Base-by-base conservation (phyloP, 2,888 invertebrate genomes). In the Chaetoderma sp. region DNA sequence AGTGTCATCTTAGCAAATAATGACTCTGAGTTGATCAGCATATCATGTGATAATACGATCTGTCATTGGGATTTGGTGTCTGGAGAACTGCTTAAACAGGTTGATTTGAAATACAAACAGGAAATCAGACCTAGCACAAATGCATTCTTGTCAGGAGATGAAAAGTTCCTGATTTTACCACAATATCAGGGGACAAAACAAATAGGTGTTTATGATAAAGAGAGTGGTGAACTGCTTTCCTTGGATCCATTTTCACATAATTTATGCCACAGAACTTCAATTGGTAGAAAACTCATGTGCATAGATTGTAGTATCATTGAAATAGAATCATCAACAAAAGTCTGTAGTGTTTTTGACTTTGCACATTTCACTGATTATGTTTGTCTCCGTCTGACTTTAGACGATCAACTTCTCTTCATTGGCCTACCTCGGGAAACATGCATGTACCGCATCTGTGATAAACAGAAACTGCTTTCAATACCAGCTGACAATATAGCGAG, bases 281-380 rank as follows among this genome's bases (percentile, higher is more conserved):
- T 70, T 4, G 57, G 67, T 8, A 59, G 47, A 25, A 60, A 69
- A 21, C 59, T 65, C 36, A 45, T 67, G 10, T 67, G 72, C 32
- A 66, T 71, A 49, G 76, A 76, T 49, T 71, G 71, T 50, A 71
- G 65, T 16, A 61, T 76, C 13, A 70, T 61, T 60, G 60, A 67
- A 2, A 39, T 76, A 0, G 54, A 50, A 16, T 63, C 42, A 25
- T n/a, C n/a, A n/a, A 71, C 74, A 16, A 70, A 69, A 39, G 70
- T 68, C 42, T 36, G 73, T 1, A 65, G 67, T 28, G 66, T 68
- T 56, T 30, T 76, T 21, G 65, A 68, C 42, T 60, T 59, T 30
- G 52, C 32, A 25, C 67, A 71, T 42, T 39, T 66, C 6, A 59
- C 52, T 5, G 49, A 66, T n/a, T 69, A 65, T 45, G 67, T 71